Base-by-base conservation (phyloP, 2,888 invertebrate genomes). In the Dynastes maya region DNA sequence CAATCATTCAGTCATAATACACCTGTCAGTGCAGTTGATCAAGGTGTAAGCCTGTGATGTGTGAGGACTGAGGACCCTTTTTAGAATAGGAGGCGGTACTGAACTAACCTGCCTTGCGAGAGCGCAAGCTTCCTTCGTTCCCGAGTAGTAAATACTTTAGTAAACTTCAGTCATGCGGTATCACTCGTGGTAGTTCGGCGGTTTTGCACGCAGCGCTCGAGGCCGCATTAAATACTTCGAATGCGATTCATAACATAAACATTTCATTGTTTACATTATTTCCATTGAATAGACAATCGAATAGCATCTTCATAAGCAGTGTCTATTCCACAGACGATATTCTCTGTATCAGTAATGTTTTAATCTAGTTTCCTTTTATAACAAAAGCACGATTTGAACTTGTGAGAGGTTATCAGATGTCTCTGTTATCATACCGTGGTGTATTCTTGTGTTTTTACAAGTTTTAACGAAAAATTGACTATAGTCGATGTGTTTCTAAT, bases 101-200 rank as follows among this genome's bases (percentile, higher is more conserved):
- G 40, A 58, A 61, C 40, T 58, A 72, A 72, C 72, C 71, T 71
- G 58, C 55, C 72, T 70, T 37, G 58, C 58, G 51, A 61, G 72
- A 55, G 72, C 72, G 72, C 61, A 72, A 58, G 61, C 72, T 72
- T 72, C 58, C 72, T 70, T 72, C 58, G 37, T 40, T 72, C 72
- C 22, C 72, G 40, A 58, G 16, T 72, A 37, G 72, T 72, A 61
- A 72, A 72, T 61, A 72, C 72, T 72, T 72, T 72, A 72, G 58
- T 72, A 72, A 72, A 72, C 37, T 67, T 77, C 77, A 77, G 77
- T 77, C 77, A 77, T 77, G 77, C 68, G 77, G 70, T 63, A 64
- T 61, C 77, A 29, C 4, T 64, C 61, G 77, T 51, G 40, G 29
- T 45, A 45, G 58, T 29, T 45, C 51, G 72, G 51, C 58, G 40